A percentile compares a stretch with the other conserved stretches of the same genome.
These are phyloP conservation scores for Melitaea athalia DNA, from an alignment of 2,888 invertebrate species.

Conservation along the genomic window DNA sequence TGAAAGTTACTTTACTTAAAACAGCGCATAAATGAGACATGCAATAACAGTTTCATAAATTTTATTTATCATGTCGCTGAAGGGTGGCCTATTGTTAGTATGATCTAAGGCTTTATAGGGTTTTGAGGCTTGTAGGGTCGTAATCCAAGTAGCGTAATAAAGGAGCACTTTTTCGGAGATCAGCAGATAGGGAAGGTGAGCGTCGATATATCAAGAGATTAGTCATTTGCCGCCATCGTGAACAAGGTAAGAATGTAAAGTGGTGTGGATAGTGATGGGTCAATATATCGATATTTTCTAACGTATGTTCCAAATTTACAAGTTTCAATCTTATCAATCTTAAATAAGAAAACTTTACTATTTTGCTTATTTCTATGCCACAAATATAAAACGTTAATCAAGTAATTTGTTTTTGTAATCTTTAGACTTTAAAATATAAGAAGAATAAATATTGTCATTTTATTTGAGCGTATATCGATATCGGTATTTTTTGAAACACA, in stretches of 20 bases:
- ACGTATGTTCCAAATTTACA: neutral
- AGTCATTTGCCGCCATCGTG: constrained; percentile 68
- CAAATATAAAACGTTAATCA: no score
- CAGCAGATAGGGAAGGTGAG: constrained; percentile 76
- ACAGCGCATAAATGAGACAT: neutral
- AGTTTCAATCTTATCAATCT: no score
- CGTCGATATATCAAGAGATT: constrained; percentile 79
- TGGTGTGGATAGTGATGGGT: constrained; percentile 50
- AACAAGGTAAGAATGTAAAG: constrained; percentile 72
- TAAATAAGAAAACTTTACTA: neutral
- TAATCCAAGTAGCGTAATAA: constrained; percentile 68
- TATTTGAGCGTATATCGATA: neutral
- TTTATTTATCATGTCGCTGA: constrained; percentile 4
- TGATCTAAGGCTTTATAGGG: constrained; percentile 45
- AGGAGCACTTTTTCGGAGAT: constrained; percentile 73
- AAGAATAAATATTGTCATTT: neutral
- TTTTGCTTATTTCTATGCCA: no score
- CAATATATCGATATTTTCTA: constrained; percentile 17
- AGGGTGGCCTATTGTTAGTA: constrained; percentile 23
- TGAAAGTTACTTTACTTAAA: neutral
- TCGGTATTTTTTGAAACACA: constrained; percentile 34
- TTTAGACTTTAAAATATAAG: neutral
- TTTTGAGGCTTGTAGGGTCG: constrained; percentile 48
- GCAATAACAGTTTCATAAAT: neutral
- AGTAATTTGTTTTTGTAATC: neutral